Base-by-base conservation (phyloP, 2,888 invertebrate species). In the Caradrina kadenii region DNA sequence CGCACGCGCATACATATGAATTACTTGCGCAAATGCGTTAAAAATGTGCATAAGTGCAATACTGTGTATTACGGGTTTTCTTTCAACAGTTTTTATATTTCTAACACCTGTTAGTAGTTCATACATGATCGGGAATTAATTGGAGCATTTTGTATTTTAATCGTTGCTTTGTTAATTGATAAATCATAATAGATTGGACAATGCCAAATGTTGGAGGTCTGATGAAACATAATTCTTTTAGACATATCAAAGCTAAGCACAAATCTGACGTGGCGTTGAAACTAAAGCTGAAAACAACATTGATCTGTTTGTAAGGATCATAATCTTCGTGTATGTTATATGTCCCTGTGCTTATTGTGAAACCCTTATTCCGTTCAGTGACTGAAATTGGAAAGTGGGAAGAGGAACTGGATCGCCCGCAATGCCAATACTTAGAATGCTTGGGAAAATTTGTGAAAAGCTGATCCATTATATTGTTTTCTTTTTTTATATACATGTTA, bases 1-100 rank as follows among this genome's bases (percentile, higher is more conserved):
- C 61, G 62, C 71, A 53, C 35, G 52, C 61, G 69, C 67, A 74
- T 78, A 15, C 66, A 78, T 70, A 79, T 76, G 72, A 60, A 73
- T 58, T 8, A n/a, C n/a, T 45, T 39, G 63, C 21, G 39, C 45
- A 60, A 77, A 53, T 65, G 73, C 31, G 48, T 54, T 59, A 26
- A 55, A 64, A 53, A 74, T 69, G 52, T 69, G 54, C 58, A 73
- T 52, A 60, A 48, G 59, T 56, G 55, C 48, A 61, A 45, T 39
- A 58, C 10, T 21, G 48, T 58, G 66, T 73, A 31, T 19, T 22
- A 31, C 21, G 50, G 22, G 22, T 3, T 39, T 66, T 63, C 35
- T 59, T 52, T 21, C 21, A 39, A 13, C 11, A 31, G 1, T 11
- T 45, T 21, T 53, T 58, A 8, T 31, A 31, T 21, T 15, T 50